These are phyloP conservation scores for Deilephila porcellus DNA, from an alignment of 2,888 invertebrate genomes.

Conservation along the genomic window DNA sequence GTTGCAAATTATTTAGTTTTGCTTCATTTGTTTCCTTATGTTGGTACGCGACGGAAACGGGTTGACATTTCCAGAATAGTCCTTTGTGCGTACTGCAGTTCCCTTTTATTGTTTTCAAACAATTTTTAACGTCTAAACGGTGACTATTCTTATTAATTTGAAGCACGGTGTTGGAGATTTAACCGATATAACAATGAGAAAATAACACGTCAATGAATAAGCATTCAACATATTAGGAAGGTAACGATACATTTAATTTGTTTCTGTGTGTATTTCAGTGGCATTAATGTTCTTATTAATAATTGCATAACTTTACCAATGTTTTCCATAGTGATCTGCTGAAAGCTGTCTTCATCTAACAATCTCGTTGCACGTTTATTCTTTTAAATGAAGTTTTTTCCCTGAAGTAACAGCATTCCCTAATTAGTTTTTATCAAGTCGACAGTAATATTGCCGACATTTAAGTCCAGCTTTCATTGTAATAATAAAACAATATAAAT, in stretches of 20 bases:
- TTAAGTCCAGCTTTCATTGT: not conserved
- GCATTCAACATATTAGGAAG: not conserved
- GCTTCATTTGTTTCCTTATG: constrained; percentile 70
- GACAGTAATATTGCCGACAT: not conserved
- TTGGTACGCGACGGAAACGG: constrained; percentile 64
- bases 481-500: not conserved
- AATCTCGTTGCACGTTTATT: too few relatives aligned
- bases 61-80: constrained; percentile 76
- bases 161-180: not conserved
- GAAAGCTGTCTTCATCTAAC: too few relatives aligned
- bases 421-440: too few relatives aligned
- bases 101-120: constrained; percentile 48
- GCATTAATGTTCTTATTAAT: too few relatives aligned
- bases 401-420: too few relatives aligned
- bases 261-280: too few relatives aligned
- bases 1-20: constrained; percentile 69
- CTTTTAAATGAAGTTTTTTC: too few relatives aligned
- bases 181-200: not conserved
- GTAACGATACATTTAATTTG: too few relatives aligned
- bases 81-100: constrained; percentile 67
- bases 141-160: not conserved
- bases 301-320: too few relatives aligned
- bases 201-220: not conserved
- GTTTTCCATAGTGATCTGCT: too few relatives aligned
- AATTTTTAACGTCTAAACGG: constrained; percentile 28